Percentiles rank a stretch among this genome's conserved stretches.
Evolutionary conservation across 1,140 invertebrate species (phyloP).

Genomic region (Leptoteleia sp.): DNA sequence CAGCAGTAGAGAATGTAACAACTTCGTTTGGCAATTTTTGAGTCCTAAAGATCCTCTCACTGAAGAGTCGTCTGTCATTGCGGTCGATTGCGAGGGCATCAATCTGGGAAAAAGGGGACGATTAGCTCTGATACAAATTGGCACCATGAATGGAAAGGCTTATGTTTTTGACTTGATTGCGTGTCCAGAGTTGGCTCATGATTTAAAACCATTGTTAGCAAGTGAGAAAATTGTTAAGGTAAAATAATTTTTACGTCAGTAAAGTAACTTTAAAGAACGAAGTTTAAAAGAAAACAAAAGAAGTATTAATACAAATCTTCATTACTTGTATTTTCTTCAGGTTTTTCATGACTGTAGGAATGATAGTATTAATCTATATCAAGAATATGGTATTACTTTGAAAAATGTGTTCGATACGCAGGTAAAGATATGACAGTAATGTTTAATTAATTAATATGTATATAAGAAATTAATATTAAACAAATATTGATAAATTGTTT

Average conservation of each 20-base stretch:
- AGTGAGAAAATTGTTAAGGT: conserved; percentile 92
- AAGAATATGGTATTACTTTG: conserved; percentile 93
- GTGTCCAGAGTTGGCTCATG: conserved; percentile 90
- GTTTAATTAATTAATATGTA: too few relatives aligned
- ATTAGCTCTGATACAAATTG: conserved; percentile 93
- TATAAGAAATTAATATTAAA: too few relatives aligned
- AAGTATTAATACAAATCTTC: neutral
- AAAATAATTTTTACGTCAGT: conserved; percentile 40
- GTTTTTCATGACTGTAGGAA: conserved; percentile 97
- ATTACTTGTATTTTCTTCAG: conserved; percentile 81
- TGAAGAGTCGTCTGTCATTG: conserved; percentile 84
- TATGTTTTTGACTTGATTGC: conserved; percentile 95
- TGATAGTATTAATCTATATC: conserved; percentile 93
- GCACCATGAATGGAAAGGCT: conserved; percentile 88
- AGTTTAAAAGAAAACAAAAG: too few relatives aligned
- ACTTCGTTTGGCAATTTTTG: conserved; percentile 89
- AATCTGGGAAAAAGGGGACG: conserved; percentile 92
- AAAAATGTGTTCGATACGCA: conserved; percentile 97
- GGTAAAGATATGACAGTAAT: conserved; percentile 77
- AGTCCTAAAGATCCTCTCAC: conserved; percentile 82
- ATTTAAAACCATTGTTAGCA: conserved; percentile 90
- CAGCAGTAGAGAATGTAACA: conserved; percentile 88
- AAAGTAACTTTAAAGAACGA: too few relatives aligned
- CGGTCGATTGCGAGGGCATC: conserved; percentile 95
- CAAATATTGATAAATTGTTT: too few relatives aligned